phyloP scores from a whole-genome alignment of 2,888 invertebrate genomes.

The Dasysyrphus tricinctus region DNA sequence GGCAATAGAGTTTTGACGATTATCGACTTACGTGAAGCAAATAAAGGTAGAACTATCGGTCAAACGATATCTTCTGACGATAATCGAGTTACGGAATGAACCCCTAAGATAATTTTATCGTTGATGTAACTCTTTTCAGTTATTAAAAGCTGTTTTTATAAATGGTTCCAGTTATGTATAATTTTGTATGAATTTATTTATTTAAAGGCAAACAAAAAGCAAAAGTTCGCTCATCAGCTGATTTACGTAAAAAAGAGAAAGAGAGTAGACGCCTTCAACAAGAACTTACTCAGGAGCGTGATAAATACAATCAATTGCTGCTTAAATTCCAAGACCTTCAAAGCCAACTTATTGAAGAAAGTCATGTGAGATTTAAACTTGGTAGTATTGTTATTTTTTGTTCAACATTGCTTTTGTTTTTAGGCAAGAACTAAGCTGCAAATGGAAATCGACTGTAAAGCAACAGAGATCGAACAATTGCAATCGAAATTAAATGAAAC shows the following conservation, averaged over 20 bases:
- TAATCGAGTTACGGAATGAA: no score
- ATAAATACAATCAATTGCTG: slow-evolving; percentile 95
- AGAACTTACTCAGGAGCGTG: slow-evolving; percentile 96
- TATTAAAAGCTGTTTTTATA: no score
- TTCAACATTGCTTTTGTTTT: slow-evolving; percentile 8
- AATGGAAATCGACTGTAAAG: slow-evolving; percentile 98
- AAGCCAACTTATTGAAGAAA: slow-evolving; percentile 92
- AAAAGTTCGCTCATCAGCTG: slow-evolving; percentile 90
- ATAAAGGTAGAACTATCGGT: no score
- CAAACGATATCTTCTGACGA: no score
- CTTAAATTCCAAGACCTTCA: slow-evolving; percentile 93
- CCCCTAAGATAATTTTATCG: no score
- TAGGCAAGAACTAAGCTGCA: slow-evolving; percentile 89
- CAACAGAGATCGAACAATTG: slow-evolving; percentile 96
- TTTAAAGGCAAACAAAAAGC: slow-evolving; percentile 89
- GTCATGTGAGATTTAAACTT: slow-evolving; percentile 84
- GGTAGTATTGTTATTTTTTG: not conserved
- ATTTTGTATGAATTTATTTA: not conserved
- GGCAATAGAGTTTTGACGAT: no score
- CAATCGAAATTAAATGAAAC: slow-evolving; percentile 95
- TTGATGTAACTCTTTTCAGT: no score
- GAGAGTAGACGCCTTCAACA: slow-evolving; percentile 97
- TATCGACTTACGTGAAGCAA: no score
- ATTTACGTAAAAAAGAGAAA: slow-evolving; percentile 95
- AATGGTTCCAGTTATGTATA: no score